Base-by-base conservation (phyloP, 2,797 vertebrate genomes). In the Macropodus opercularis region DNA sequence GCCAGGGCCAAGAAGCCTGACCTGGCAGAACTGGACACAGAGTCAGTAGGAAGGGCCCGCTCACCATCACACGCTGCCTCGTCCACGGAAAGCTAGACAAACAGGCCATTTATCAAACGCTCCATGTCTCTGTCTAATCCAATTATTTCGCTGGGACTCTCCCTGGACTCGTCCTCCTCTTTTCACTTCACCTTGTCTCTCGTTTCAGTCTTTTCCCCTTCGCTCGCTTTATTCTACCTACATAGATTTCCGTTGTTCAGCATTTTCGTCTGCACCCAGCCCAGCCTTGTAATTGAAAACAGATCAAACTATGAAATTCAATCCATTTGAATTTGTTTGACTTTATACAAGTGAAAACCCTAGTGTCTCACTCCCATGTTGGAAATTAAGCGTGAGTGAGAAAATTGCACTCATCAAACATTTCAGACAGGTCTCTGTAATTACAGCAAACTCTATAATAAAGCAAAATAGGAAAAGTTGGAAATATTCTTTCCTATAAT, bases 281-380 rank as follows among this genome's bases (percentile, higher is more conserved):
- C 59, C 6, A n/a, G 56, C 69, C 52, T 29, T 9, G 75, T 91
- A 91, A 92, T 85, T 88, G 88, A 88, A 90, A 90, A 88, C 90
- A 89, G 87, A 85, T 87, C 83, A 87, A 89, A 87, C 83, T 84
- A 74, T 81, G 84, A 83, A 90, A 91, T 81, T 51, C 17, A 55
- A 84, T 46, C 76, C 62, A 61, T 89, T 83, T 81, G 49, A 87
- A 83, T 85, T 59, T 40, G 54, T 85, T 75, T 75, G 69, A 83
- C 75, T 84, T 72, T 39, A 80, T 63, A 79, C 44, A 82, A 72
- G 52, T 57, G 62, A 81, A 77, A 81, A 78, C 46, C 63, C 31
- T 56, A 0, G 39, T 4, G 26, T 50, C 70, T 71, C 57, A 51
- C 79, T 82, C 79, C 68, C 54, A 31, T 63, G 73, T 52, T 77